Conservation (phyloP, 2,113 vertebrate species). For the Myodes glareolus region DNA sequence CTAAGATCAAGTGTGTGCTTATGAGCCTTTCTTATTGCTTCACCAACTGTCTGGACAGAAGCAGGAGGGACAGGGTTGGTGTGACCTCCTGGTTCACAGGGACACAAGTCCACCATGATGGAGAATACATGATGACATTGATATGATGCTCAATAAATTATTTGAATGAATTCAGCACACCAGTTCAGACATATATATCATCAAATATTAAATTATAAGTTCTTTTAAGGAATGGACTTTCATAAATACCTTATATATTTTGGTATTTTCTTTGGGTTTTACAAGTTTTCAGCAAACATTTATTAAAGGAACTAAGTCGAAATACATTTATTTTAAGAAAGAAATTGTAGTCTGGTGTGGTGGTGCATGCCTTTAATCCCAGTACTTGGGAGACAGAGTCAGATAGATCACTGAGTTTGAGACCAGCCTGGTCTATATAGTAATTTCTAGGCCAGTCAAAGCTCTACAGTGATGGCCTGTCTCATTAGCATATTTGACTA, state of each 20-base stretch:
- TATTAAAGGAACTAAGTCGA: neutral
- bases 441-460: neutral
- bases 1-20: neutral
- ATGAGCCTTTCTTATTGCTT: neutral
- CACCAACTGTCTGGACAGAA: neutral
- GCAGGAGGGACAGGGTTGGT: neutral
- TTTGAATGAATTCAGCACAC: neutral
- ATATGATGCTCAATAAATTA: neutral
- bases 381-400: neutral
- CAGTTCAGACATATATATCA: neutral
- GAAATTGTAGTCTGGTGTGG: neutral
- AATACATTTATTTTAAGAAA: neutral
- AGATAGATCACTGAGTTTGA: neutral
- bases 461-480: neutral
- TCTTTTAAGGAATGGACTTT: neutral
- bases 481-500: neutral
- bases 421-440: neutral
- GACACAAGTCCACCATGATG: neutral
- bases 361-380: neutral
- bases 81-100: neutral
- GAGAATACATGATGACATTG: neutral
- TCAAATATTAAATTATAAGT: neutral
- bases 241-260: neutral
- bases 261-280: neutral
- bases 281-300: neutral